Evolutionary conservation across 2,797 vertebrate species (phyloP), one percentile per base, ranked within the genome.

Genomic region (Gymnothorax javanicus): DNA sequence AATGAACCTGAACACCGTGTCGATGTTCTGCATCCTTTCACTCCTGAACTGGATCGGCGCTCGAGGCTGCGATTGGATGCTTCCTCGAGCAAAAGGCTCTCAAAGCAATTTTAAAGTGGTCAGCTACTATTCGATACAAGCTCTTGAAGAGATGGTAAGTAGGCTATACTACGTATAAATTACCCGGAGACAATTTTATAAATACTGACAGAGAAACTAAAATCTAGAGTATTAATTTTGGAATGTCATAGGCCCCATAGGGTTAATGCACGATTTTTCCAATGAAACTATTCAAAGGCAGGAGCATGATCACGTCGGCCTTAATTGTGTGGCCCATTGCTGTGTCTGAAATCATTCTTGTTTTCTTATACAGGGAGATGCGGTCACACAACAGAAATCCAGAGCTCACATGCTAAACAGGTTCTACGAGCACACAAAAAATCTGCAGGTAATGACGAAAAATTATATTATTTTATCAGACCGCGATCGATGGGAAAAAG

Each of bases 81-180:
- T 54, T 20, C 17, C 77, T 81, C 50, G 50, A n/a, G 50, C 9
- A 0, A 56, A 81, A 81, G 77, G 77, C 50, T 56, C 50, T n/a
- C 77, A 81, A 52, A 81, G 50, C 52, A 81, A 81, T 11, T 81
- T 81, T 52, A 81, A 81, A 54, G 52, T 11, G 17, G 50, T 56
- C 77, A 81, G 77, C 77, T 7, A 12, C 9, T 0, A 56, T 56
- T 81, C 17, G 17, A 54, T 81, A 11, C 15, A 17, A 52, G 7
- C 13, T 7, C 77, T 81, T 56, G 50, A 81, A 81, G 7, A 81
- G n/a, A 81, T 81, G 77, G 77, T 81, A 20, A 52, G 33, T 77
- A 77, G 73, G n/a, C n/a, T n/a, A 77, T 50, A n/a, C n/a, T n/a
- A n/a, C n/a, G n/a, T 77, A 56, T 54, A 56, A 54, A 56, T 67